These are phyloP conservation scores for Ochropleura leucogaster DNA, from an alignment of 2,888 invertebrate species.

Conservation along the genomic window DNA sequence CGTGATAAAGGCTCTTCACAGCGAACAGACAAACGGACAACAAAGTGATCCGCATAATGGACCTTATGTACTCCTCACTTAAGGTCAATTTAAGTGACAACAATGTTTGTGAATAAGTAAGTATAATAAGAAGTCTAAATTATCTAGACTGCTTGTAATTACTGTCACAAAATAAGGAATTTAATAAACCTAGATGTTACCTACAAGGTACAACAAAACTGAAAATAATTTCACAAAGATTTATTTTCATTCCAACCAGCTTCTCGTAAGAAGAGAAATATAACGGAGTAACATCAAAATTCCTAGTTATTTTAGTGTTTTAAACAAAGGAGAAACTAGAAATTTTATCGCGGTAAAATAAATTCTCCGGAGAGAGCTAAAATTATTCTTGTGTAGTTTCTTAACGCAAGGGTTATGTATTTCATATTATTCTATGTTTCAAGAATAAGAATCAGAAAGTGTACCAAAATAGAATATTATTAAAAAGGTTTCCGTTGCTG, in stretches of 20 bases:
- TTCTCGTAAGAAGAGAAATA: slow-evolving; percentile 34
- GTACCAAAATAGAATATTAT: slow-evolving; percentile 5
- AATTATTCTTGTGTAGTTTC: slow-evolving; percentile 61
- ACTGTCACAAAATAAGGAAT: not conserved
- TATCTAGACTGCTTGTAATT: not conserved
- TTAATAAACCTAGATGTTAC: not conserved
- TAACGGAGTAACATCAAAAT: slow-evolving; percentile 34
- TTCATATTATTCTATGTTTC: slow-evolving; percentile 48
- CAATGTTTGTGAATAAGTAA: not conserved
- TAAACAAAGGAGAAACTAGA: slow-evolving; percentile 46
- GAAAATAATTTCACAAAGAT: slow-evolving; percentile 4
- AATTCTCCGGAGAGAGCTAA: slow-evolving; percentile 52
- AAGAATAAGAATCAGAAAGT: slow-evolving; percentile 22
- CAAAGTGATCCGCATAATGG: no score
- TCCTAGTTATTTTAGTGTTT: slow-evolving; percentile 45
- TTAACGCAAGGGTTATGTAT: slow-evolving; percentile 44
- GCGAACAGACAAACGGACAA: no score
- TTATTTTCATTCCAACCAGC: slow-evolving; percentile 10
- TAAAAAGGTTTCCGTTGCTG: not conserved
- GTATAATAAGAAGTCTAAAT: not conserved
- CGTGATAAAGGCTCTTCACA: no score
- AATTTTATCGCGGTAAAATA: slow-evolving; percentile 44
- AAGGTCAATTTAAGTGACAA: not conserved
- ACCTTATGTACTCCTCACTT: no score
- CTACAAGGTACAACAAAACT: not conserved